Percentiles rank a stretch among this genome's conserved stretches.
Evolutionary conservation across 2,888 invertebrate genomes (phyloP).

Genomic region (Eupeodes luniger): DNA sequence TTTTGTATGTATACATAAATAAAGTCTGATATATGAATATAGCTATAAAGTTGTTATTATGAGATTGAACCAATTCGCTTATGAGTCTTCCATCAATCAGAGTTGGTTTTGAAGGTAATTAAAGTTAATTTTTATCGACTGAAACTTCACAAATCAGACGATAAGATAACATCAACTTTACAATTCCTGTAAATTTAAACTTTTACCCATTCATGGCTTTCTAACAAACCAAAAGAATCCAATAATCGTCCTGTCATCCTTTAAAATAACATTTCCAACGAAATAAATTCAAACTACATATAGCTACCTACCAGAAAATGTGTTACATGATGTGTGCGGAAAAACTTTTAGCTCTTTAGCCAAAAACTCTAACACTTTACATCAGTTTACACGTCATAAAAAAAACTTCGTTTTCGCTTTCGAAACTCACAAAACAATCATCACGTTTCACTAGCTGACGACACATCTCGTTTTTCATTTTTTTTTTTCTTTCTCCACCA

Average conservation of each 20-base stretch:
- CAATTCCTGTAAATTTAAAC: background rate
- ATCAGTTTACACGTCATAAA: constrained; percentile 28
- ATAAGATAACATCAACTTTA: background rate
- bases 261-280: background rate
- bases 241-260: background rate
- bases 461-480: constrained; percentile 60
- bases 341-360: constrained; percentile 24
- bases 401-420: constrained; percentile 53
- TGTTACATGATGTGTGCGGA: background rate
- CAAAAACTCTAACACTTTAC: constrained; percentile 26
- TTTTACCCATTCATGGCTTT: background rate
- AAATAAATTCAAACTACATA: background rate
- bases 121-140: too few species aligned
- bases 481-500: background rate
- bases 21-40: too few species aligned
- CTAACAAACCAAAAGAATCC: background rate
- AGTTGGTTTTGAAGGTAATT: too few species aligned
- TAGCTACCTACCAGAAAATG: background rate
- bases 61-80: too few species aligned
- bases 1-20: too few species aligned
- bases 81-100: too few species aligned
- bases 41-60: too few species aligned
- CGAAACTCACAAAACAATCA: constrained; percentile 48
- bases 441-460: constrained; percentile 56
- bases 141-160: background rate